Base-by-base conservation (phyloP, 2,113 vertebrate genomes). In the Thryonomys swinderianus region DNA sequence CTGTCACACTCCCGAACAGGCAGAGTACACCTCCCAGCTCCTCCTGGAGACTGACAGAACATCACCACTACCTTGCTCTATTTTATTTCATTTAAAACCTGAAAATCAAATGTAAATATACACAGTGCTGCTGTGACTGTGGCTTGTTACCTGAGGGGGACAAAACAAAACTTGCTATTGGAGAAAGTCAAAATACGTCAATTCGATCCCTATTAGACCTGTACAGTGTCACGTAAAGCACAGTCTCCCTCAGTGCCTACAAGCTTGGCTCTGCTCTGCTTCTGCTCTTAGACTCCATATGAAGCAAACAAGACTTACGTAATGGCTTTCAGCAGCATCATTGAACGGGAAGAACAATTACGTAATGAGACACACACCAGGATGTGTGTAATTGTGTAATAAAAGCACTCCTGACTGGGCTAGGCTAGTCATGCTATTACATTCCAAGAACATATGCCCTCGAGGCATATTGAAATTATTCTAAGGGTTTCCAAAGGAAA, bases 331-430 rank as follows among this genome's bases (percentile, higher is more conserved):
- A 97, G 74, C 96, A 95, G 82, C 95, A 96, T 95, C 96, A 96
- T 83, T 98, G 95, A 98, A 97, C 95, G 85, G 97, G 97, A 97
- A 98, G 97, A 97, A 95, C 96, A 96, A 98, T 98, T 98, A 97
- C 93, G 45, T 97, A 98, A 98, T 98, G 97, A 98, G 97, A 96
- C 95, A 97, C 91, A 93, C 93, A 97, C 95, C 95, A 98, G 98
- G 97, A 98, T 98, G 93, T 97, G 89, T 98, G 96, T 95, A 97
- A 97, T 97, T 98, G 96, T 96, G 97, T 96, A 98, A 98, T 96
- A 97, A 94, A 88, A 96, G 94, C 89, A 92, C 96, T 97, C 96
- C 85, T 98, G 96, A 93, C 97, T 95, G 95, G 96, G 98, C 97
- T 97, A 95, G 97, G 95, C 97, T 97, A 97, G 97, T 96, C 45